Evolutionary conservation across 2,888 invertebrate genomes (phyloP).

Genomic region (Lycocerus yunnanus): DNA sequence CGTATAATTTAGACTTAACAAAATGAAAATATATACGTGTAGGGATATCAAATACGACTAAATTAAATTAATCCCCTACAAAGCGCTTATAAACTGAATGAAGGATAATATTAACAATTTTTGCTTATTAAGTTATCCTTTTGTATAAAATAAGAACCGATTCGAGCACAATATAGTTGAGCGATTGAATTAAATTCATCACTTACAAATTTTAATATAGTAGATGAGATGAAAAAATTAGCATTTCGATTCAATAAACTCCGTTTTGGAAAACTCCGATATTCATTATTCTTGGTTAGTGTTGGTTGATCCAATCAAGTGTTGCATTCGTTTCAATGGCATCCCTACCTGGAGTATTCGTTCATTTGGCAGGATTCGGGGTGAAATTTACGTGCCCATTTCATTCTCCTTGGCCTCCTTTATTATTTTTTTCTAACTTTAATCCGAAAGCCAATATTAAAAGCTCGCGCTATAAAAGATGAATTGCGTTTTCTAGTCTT

Average conservation of each 20-base stretch:
- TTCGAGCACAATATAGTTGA: not conserved
- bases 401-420: not conserved
- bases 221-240: not conserved
- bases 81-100: not conserved
- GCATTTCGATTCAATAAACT: not conserved
- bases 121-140: not conserved
- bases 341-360: not conserved
- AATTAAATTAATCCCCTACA: not conserved
- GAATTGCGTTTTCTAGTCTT: not conserved
- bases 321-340: not conserved
- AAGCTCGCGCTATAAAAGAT: not conserved
- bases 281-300: slow-evolving; percentile 4
- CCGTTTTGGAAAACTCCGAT: not conserved
- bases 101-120: not conserved
- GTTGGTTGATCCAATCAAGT: not conserved
- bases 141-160: not conserved
- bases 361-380: not conserved
- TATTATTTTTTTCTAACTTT: not conserved
- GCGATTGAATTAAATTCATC: not conserved
- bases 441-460: not conserved
- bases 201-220: not conserved
- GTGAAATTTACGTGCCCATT: not conserved
- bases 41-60: not conserved
- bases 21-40: not conserved
- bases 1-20: not conserved